These are phyloP conservation scores for Leucophenga maculata DNA, from an alignment of 2,888 invertebrate species.

Conservation along the genomic window DNA sequence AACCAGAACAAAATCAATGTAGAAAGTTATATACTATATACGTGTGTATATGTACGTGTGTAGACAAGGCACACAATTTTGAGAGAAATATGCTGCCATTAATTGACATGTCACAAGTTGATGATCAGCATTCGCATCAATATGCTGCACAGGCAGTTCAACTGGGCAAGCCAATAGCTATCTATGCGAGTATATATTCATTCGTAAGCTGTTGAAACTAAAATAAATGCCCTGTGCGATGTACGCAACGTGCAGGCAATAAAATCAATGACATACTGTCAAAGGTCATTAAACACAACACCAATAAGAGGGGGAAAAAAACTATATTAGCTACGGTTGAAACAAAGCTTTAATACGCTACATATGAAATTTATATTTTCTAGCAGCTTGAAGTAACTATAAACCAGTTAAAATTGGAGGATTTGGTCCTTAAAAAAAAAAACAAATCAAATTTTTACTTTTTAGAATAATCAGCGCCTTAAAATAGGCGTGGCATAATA, in stretches of 20 bases:
- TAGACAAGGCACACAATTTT: neutral
- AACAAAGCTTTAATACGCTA: too few species aligned
- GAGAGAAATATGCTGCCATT: constrained; percentile 53
- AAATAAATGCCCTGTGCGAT: constrained; percentile 12
- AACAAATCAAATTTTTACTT: too few species aligned
- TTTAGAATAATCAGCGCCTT: too few species aligned
- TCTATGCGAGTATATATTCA: too few species aligned
- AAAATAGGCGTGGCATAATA: too few species aligned
- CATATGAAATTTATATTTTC: too few species aligned
- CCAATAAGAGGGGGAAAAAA: constrained; percentile 26
- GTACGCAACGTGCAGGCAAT: constrained; percentile 43
- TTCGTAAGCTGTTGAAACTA: neutral
- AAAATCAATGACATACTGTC: constrained; percentile 55
- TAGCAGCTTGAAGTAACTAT: too few species aligned
- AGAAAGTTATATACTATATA: too few species aligned
- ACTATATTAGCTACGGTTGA: neutral
- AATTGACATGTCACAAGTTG: constrained; percentile 51
- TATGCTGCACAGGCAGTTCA: constrained; percentile 14
- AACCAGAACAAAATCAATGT: neutral
- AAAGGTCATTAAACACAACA: constrained; percentile 52
- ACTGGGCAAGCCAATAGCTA: constrained; percentile 11
- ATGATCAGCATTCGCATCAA: constrained; percentile 27
- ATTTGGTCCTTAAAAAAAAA: too few species aligned
- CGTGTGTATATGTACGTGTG: neutral
- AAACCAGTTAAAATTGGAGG: too few species aligned